Evolutionary conservation across 2,888 invertebrate species (phyloP), one percentile per base, ranked within the genome.

Genomic region (Malthinus seriepunctatus): DNA sequence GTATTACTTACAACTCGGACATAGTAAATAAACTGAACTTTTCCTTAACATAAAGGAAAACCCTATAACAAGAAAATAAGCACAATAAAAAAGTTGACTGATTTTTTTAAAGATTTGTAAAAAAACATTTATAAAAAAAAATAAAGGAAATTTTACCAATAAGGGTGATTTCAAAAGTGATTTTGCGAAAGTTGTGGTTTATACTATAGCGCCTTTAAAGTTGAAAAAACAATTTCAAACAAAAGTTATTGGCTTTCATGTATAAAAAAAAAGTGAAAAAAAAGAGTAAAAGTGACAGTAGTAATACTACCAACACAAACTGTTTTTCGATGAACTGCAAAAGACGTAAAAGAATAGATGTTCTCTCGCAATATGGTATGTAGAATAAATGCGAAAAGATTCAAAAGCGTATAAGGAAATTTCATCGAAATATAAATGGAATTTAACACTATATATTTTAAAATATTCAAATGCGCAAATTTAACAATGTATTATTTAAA

Each of bases 161-260:
- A 23, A 23, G 23, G 23, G 23, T 5, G 23, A 23, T 23, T 23
- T 23, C 23, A 2, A 23, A 54, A 59, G 54, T 42, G 59, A 54
- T 54, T 42, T 59, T 54, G 54, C 54, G 50, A 59, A 58, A 59
- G 54, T 59, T 54, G 54, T 55, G 51, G 59, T 55, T 58, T 59
- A 44, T 55, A 44, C 45, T 54, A 54, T 42, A 9, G 51, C 46
- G 42, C 46, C 39, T 51, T 54, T 59, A 47, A 59, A 54, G 59
- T 59, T 59, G 54, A 59, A 59, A 59, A 59, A 59, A 54, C 46
- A 54, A 54, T 54, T 44, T 37, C 23, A 37, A 32, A 12, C 39
- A 51, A 55, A 59, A 59, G 51, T 59, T 59, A 51, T 54, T 59
- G 51, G 46, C 59, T 53, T 56, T 53, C 53, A 58, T 58, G 48